phyloP scores from a whole-genome alignment of 2,888 invertebrate genomes.

The Zele albiditarsus region DNA sequence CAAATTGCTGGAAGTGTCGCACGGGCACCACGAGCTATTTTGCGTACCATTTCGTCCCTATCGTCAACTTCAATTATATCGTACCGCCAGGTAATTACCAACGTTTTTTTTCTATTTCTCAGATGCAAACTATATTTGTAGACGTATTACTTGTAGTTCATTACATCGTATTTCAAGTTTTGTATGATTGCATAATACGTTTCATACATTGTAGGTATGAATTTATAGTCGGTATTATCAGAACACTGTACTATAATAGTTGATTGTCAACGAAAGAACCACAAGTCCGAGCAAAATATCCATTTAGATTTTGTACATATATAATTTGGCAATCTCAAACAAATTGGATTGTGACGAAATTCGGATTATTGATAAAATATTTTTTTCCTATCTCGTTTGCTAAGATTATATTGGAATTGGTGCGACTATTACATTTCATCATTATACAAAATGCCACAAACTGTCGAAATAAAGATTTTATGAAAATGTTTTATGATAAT shows the following conservation, averaged over 20 bases:
- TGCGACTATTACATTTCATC: background rate
- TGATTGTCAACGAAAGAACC: no score
- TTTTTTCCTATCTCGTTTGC: conserved; percentile 29
- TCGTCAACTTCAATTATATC: conserved; percentile 49
- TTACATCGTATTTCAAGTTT: no score
- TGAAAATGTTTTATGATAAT: background rate
- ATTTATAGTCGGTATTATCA: no score
- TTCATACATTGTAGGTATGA: no score
- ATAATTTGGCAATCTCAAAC: background rate
- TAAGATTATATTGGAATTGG: conserved; percentile 12
- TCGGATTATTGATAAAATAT: conserved; percentile 30
- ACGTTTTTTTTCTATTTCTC: no score
- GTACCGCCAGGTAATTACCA: background rate
- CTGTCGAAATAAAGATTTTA: conserved; percentile 10
- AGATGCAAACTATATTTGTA: no score
- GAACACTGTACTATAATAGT: no score
- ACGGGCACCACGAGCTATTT: conserved; percentile 64
- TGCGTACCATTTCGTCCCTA: conserved; percentile 64
- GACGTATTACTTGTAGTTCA: no score
- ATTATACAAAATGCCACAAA: background rate
- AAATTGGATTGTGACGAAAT: background rate
- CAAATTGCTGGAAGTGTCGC: conserved; percentile 67
- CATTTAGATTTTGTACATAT: no score
- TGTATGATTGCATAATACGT: no score
- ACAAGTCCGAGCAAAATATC: no score